phyloP scores from a whole-genome alignment of 2,113 vertebrate species.

The Coptodon rendalli region DNA sequence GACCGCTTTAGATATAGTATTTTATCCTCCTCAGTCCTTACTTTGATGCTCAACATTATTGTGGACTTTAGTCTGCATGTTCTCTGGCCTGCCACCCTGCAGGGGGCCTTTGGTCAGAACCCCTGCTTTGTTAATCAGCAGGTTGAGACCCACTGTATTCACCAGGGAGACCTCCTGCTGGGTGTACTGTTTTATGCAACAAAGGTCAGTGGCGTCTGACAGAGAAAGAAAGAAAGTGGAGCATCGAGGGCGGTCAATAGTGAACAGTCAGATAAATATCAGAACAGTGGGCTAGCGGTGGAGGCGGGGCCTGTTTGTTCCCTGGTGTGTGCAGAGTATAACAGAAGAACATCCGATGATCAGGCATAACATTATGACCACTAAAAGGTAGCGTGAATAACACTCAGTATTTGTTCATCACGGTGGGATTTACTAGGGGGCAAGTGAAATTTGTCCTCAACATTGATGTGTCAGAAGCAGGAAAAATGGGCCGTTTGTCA shows the following conservation, averaged over 20 bases:
- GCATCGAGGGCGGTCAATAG: background rate
- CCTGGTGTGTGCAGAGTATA: background rate
- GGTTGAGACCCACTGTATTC: slow-evolving; percentile 66
- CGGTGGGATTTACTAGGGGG: background rate
- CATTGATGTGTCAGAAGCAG: background rate
- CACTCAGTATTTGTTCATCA: background rate
- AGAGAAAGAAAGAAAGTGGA: background rate
- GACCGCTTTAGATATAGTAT: background rate
- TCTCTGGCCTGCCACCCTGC: slow-evolving; percentile 51
- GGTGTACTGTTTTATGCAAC: slow-evolving; percentile 65
- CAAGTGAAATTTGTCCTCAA: background rate
- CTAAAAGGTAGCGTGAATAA: background rate
- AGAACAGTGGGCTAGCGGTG: background rate
- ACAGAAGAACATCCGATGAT: background rate
- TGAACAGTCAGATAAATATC: slow-evolving; percentile 1
- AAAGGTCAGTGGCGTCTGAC: slow-evolving; percentile 48
- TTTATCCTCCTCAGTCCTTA: background rate
- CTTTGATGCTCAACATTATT: slow-evolving; percentile 63
- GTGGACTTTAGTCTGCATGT: slow-evolving; percentile 60
- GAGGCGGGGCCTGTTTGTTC: background rate
- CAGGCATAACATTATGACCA: background rate
- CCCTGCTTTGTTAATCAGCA: slow-evolving; percentile 74
- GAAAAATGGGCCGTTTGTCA: background rate
- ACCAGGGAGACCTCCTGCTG: slow-evolving; percentile 57
- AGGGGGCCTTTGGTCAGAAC: slow-evolving; percentile 16